Base-by-base conservation (phyloP, 2,888 invertebrate species). In the Tachina grossa region DNA sequence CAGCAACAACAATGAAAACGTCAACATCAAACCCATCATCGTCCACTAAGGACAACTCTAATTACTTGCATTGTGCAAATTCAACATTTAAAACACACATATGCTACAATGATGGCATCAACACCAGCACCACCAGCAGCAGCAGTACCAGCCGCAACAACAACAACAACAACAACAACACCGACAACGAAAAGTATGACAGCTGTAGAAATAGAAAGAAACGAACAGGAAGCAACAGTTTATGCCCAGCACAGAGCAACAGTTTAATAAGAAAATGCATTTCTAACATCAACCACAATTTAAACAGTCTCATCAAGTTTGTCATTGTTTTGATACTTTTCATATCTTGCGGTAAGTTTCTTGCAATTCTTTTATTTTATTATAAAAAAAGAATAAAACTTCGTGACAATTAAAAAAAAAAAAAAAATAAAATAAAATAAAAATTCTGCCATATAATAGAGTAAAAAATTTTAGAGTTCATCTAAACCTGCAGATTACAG, bases 41-140 rank as follows among this genome's bases (percentile, higher is more conserved):
- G 85, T 85, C 85, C 85, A 85, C 85, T 83, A 72, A 85, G 85
- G 85, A 80, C 85, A 85, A 72, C 63, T 85, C 83, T 83, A 85
- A 85, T 83, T 83, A 85, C 79, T 83, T 85, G 83, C 72, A 83
- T 75, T 85, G 86, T 80, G 81, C 66, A 79, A 76, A 79, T 74
- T 77, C 68, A 68, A 71, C 65, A 81, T 69, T 53, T 66, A 78
- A 78, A 39, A 80, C 22, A 74, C 47, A 59, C 75, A 75, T 66
- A 55, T 79, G 81, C 71, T 71, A 65, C 76, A 53, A 57, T 63
- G 43, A 63, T 39, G 68, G 47, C 61, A 71, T 16, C 59, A 55
- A 22, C 59, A 76, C 6, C 59, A 47, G 8, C 65, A 66, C 1
- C 19, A 71, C 0, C 53, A 76, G 9, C 51, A 47, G 8, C 65